These are phyloP conservation scores for Clivina fossor DNA, from an alignment of 2,888 invertebrate species.

Conservation along the genomic window DNA sequence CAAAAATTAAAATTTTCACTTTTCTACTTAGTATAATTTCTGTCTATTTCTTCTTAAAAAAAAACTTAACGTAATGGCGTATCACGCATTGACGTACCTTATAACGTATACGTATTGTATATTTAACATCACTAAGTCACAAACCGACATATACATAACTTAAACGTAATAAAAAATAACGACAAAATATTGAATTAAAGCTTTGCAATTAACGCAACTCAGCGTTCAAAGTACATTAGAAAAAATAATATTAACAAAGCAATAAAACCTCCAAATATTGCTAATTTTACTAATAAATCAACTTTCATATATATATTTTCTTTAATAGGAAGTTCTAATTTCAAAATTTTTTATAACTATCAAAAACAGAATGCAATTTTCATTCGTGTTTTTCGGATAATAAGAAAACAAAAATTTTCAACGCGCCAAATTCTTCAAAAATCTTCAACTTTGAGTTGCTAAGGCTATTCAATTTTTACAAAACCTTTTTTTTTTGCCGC, in stretches of 20 bases:
- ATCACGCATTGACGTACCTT: conserved; percentile 28
- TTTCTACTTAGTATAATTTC: conserved; percentile 14
- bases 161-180: conserved; percentile 30
- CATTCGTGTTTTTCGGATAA: too few species aligned
- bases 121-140: conserved; percentile 30
- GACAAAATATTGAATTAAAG: conserved; percentile 27
- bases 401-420: too few species aligned
- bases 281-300: too few species aligned
- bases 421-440: too few species aligned
- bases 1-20: conserved; percentile 15
- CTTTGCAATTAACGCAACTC: conserved; percentile 18
- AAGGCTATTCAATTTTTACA: conserved; percentile 19
- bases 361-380: conserved; percentile 7
- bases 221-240: not conserved
- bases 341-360: conserved; percentile 9
- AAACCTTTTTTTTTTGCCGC: conserved; percentile 30
- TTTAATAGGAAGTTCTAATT: too few species aligned
- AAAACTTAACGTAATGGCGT: conserved; percentile 32
- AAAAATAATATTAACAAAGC: not conserved
- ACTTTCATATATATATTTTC: too few species aligned
- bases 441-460: conserved; percentile 20
- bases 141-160: conserved; percentile 30
- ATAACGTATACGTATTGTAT: conserved; percentile 27
- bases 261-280: too few species aligned
- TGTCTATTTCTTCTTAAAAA: conserved; percentile 16